These are phyloP conservation scores for Buceros bicornis DNA, from an alignment of 2,797 vertebrate genomes.

Conservation along the genomic window DNA sequence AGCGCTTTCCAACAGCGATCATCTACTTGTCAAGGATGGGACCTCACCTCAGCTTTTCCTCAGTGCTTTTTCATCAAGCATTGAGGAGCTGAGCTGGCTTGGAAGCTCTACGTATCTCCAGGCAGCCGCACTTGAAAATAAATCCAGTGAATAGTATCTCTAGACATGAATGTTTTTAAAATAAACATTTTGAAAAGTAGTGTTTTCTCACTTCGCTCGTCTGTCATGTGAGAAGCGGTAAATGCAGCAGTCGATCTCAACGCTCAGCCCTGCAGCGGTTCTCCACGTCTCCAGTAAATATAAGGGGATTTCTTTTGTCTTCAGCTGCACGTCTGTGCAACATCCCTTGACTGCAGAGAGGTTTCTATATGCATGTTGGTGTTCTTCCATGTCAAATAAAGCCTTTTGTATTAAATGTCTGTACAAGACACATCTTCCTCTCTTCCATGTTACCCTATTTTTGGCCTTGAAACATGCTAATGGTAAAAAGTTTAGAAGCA, in stretches of 20 bases:
- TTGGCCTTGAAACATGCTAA: neutral
- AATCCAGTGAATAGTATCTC: neutral
- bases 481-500: neutral
- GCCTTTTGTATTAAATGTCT: neutral
- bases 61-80: neutral
- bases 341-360: neutral
- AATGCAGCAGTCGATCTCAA: neutral
- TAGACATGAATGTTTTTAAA: neutral
- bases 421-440: neutral
- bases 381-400: neutral
- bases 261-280: neutral
- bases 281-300: neutral
- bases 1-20: neutral
- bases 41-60: neutral
- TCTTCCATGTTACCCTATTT: neutral
- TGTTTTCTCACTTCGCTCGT: neutral
- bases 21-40: neutral
- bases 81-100: neutral
- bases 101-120: neutral
- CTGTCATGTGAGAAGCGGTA: neutral
- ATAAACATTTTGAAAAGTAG: neutral
- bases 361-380: neutral
- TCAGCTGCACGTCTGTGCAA: neutral
- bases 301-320: neutral
- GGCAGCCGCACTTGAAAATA: neutral